A percentile compares a stretch with the other conserved stretches of the same genome.
These are phyloP conservation scores for Eleginops maclovinus DNA, from an alignment of 2,113 vertebrate species.

Conservation along the genomic window DNA sequence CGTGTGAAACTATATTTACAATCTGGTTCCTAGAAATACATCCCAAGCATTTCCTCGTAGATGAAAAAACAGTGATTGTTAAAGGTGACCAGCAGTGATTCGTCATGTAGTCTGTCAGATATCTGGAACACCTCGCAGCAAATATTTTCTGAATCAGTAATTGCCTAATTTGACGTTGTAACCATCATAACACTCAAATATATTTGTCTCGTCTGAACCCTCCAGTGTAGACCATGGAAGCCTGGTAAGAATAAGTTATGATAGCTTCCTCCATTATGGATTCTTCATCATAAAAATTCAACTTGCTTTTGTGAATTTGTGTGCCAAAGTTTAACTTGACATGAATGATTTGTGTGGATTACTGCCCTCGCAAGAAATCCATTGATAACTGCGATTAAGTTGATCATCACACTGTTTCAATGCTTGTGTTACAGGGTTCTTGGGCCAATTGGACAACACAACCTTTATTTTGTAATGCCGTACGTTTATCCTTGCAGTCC, in stretches of 20 bases:
- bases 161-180: too few relatives aligned
- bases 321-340: neutral
- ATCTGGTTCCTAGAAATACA: too few relatives aligned
- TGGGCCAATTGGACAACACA: constrained; percentile 3
- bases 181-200: too few relatives aligned
- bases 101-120: too few relatives aligned
- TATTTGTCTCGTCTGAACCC: too few relatives aligned
- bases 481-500: constrained; percentile 34
- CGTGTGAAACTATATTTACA: too few relatives aligned
- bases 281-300: neutral
- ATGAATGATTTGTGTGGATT: neutral
- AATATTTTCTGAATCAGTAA: too few relatives aligned
- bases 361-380: neutral
- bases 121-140: too few relatives aligned
- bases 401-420: neutral
- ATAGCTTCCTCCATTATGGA: neutral
- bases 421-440: neutral
- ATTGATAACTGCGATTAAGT: neutral
- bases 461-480: constrained; percentile 32
- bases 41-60: too few relatives aligned
- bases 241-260: neutral
- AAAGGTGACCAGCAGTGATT: too few relatives aligned
- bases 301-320: neutral
- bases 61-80: too few relatives aligned
- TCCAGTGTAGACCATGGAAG: too few relatives aligned